A percentile compares a stretch with the other conserved stretches of the same genome.
Evolutionary conservation across 2,888 invertebrate genomes (phyloP).

Genomic region (Therioaphis trifolii): DNA sequence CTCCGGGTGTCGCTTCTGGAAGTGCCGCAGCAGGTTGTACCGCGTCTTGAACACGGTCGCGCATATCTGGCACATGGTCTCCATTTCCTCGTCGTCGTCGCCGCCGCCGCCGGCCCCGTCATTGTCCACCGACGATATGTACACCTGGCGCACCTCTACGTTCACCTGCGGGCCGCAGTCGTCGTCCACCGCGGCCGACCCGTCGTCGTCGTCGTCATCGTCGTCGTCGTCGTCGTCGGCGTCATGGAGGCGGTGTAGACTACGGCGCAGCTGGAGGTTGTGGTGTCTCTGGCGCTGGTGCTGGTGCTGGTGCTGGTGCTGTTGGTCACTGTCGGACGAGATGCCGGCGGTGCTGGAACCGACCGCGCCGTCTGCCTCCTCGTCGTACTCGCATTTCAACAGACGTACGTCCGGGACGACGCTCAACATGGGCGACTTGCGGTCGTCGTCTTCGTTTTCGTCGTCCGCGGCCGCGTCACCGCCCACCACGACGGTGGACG

Average conservation of each 20-base stretch:
- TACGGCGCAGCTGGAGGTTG: no score
- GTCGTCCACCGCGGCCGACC: neutral
- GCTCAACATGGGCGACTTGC: no score
- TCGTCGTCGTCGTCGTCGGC: neutral
- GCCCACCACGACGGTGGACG: no score
- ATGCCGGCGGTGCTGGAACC: neutral
- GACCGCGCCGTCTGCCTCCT: no score
- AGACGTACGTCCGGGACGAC: no score
- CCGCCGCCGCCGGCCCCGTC: neutral
- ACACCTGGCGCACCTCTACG: neutral
- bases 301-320: no score
- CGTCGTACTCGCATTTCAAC: no score
- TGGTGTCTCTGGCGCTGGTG: no score
- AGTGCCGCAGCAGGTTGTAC: conserved; percentile 51
- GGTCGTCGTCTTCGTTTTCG: neutral
- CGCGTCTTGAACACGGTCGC: conserved; percentile 53
- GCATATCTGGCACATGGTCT: conserved; percentile 53
- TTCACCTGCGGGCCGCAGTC: neutral
- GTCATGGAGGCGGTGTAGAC: no score
- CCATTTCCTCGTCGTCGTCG: neutral
- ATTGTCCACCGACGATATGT: neutral
- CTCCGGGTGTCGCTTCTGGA: conserved; percentile 28
- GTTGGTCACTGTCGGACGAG: no score
- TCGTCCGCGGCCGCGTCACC: no score
- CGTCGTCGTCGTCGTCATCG: neutral